Evolutionary conservation across 2,888 invertebrate species (phyloP).

Genomic region (Drosophila mulleri): DNA sequence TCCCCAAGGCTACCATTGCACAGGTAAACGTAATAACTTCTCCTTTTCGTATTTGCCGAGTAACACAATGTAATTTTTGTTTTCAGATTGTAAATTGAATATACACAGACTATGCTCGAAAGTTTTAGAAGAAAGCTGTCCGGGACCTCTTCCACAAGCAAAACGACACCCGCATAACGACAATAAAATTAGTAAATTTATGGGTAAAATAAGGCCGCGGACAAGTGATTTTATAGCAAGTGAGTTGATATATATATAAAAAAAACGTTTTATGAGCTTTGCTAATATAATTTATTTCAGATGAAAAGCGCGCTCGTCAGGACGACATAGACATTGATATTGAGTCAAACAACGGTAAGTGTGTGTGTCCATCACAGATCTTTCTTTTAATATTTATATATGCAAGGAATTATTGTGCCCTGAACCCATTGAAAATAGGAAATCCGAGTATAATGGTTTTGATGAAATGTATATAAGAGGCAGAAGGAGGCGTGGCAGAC

Average conservation of each 20-base stretch:
- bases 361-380: too few species aligned
- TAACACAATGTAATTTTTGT: too few species aligned
- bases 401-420: too few species aligned
- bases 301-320: conserved; percentile 83
- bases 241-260: conserved; percentile 49
- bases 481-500: too few species aligned
- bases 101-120: conserved; percentile 94
- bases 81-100: conserved; percentile 92
- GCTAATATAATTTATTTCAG: conserved; percentile 22
- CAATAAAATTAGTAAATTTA: conserved; percentile 90
- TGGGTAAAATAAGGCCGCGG: conserved; percentile 87
- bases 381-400: too few species aligned
- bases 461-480: too few species aligned
- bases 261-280: neutral
- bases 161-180: conserved; percentile 87
- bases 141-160: conserved; percentile 87
- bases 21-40: conserved; percentile 87
- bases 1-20: conserved; percentile 98
- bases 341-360: conserved; percentile 83
- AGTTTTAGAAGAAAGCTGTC: conserved; percentile 92
- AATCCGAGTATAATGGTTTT: too few species aligned
- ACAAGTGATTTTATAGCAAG: conserved; percentile 81
- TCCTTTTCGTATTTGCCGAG: neutral
- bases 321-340: conserved; percentile 83
- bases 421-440: too few species aligned